Evolutionary conservation across 2,797 vertebrate species (phyloP), one percentile per base, ranked within the genome.

Genomic region (Astyanax mexicanus): DNA sequence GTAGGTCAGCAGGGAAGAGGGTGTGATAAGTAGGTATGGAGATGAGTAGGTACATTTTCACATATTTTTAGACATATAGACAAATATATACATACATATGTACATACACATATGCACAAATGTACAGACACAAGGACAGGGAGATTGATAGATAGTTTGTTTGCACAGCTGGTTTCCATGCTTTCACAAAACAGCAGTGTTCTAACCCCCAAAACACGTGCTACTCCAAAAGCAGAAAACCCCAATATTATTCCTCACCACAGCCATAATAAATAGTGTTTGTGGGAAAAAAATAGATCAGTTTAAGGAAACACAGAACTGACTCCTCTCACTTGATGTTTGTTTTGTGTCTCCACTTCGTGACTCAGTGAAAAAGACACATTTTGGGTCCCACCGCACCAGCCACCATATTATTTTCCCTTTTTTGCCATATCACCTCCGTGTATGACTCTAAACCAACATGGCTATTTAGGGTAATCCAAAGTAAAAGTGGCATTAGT

Each of bases 261-360:
- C 72, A 87, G 82, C 84, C 84, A 89, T 84, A 90, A 90, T 87
- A 89, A 81, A 88, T 85, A 84, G 75, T 68, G 61, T 85, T 78
- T 62, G 61, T 60, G 62, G 51, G 49, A 25, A 44, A 61, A 62
- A 69, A 25, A 38, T 45, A 45, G 65, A n/a, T 57, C 13, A 40
- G 75, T 70, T 69, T 69, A 57, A 27, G 55, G 77, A 77, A 78
- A 69, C 66, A 74, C 75, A 76, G 71, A 68, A 66, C 52, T 75
- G 51, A 80, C 72, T 81, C 75, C 74, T 72, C 78, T 78, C 60
- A 76, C 60, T 69, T 58, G 21, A 45, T 80, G 58, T 78, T 84
- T 82, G 65, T 71, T 82, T 78, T 75, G 72, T 25, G 62, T 75
- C 49, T 80, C 79, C 32, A 78, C 44, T 44, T 49, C 47, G 25